A percentile compares a stretch with the other conserved stretches of the same genome.
phyloP scores from a whole-genome alignment of 2,888 invertebrate genomes.

The Oscheius sp. region DNA sequence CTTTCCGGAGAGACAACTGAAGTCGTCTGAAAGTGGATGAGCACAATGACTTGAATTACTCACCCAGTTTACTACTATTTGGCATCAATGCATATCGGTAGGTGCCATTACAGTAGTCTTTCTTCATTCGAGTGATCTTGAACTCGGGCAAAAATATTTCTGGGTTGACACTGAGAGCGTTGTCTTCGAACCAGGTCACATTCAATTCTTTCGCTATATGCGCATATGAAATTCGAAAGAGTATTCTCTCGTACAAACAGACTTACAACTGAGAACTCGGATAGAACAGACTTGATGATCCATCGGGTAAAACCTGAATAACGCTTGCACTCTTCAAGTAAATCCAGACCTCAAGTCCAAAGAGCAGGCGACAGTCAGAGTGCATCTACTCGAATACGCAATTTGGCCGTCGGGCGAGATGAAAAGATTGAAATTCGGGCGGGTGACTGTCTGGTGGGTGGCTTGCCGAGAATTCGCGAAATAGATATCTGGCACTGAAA shows the following conservation, averaged over 20 bases:
- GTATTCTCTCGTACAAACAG: background rate
- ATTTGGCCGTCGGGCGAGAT: slow-evolving; percentile 64
- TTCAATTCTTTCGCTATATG: slow-evolving; percentile 70
- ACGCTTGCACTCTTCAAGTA: background rate
- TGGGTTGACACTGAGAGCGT: slow-evolving; percentile 66
- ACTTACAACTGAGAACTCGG: slow-evolving; percentile 64
- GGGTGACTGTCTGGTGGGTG: slow-evolving; percentile 57
- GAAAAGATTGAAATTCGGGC: slow-evolving; percentile 70
- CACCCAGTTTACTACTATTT: slow-evolving; percentile 60
- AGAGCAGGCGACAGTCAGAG: slow-evolving; percentile 62
- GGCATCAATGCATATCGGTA: slow-evolving; percentile 68
- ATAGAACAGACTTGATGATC: slow-evolving; percentile 68
- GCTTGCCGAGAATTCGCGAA: slow-evolving; percentile 65
- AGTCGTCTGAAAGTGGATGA: slow-evolving; percentile 58
- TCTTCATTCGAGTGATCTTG: slow-evolving; percentile 49
- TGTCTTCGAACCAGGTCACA: slow-evolving; percentile 67
- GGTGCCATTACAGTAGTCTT: slow-evolving; percentile 60
- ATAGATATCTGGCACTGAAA: slow-evolving; percentile 67
- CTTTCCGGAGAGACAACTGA: slow-evolving; percentile 66
- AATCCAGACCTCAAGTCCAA: slow-evolving; percentile 40
- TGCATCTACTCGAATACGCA: slow-evolving; percentile 63
- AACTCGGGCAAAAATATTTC: slow-evolving; percentile 71
- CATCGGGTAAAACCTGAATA: slow-evolving; percentile 66
- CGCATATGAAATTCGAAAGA: slow-evolving; percentile 58
- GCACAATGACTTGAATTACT: background rate